Conservation (phyloP, 2,888 invertebrate genomes). For the Acanthococcus lagerstroemiae region DNA sequence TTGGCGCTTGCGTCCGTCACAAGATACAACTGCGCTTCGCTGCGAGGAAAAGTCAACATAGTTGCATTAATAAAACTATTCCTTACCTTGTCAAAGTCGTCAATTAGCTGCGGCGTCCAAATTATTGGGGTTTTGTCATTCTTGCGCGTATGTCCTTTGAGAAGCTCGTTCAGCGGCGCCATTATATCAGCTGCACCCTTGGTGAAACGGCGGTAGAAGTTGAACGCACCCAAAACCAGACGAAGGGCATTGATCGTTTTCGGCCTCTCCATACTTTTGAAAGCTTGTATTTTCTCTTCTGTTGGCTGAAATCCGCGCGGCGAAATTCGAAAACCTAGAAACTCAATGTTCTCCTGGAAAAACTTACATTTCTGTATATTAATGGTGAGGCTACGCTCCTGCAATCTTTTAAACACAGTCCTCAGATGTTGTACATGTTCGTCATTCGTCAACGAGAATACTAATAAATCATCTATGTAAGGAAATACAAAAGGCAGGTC, state of each 20-base stretch:
- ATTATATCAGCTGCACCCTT: too few species aligned
- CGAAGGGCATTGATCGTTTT: not conserved
- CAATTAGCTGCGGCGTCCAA: not conserved
- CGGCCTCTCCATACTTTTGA: not conserved
- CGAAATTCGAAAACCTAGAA: not conserved
- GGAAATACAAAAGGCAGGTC: not conserved
- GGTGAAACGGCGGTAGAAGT: not conserved
- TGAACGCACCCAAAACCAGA: not conserved
- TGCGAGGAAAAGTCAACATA: not conserved
- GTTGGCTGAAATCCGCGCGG: not conserved
- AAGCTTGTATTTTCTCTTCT: not conserved
- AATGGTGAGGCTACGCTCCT: not conserved
- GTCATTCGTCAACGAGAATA: not conserved
- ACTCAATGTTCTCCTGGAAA: not conserved
- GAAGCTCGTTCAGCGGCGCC: not conserved
- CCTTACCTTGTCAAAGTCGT: not conserved
- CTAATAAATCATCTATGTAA: not conserved
- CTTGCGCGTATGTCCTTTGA: not conserved
- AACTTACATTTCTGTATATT: not conserved
- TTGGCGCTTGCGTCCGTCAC: slow-evolving; percentile 31
- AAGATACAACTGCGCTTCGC: not conserved
- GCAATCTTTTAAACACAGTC: not conserved
- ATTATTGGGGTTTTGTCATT: not conserved
- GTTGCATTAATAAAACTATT: not conserved
- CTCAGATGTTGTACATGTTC: not conserved